A percentile compares a stretch with the other conserved stretches of the same genome.
These are phyloP conservation scores for Drosophila parthenogenetica DNA, from an alignment of 2,888 invertebrate species.

Conservation along the genomic window DNA sequence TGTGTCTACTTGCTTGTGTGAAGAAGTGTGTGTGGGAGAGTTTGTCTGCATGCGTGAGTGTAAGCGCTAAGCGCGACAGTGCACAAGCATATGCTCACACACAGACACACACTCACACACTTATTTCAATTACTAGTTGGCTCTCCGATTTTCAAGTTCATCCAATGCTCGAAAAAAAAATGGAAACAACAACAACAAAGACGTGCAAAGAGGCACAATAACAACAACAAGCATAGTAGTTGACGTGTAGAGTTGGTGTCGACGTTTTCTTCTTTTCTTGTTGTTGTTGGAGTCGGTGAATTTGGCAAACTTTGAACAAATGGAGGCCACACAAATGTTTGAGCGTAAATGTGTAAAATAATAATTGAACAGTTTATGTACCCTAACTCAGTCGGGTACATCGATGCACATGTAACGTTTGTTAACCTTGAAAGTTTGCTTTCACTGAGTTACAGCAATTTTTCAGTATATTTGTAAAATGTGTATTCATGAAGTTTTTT, in stretches of 20 bases:
- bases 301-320: constrained; percentile 28
- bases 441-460: constrained; percentile 13
- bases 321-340: constrained; percentile 43
- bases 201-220: constrained; percentile 7
- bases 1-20: background rate
- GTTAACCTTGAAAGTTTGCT: background rate
- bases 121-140: constrained; percentile 62
- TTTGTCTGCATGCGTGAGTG: constrained; percentile 19
- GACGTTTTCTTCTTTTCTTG: background rate
- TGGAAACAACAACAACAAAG: constrained; percentile 37
- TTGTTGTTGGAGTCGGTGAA: constrained; percentile 27
- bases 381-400: background rate
- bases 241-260: constrained; percentile 1
- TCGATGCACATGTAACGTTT: background rate
- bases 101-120: constrained; percentile 42
- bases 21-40: constrained; percentile 22
- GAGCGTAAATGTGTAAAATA: constrained; percentile 25
- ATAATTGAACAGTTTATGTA: constrained; percentile 18
- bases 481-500: background rate
- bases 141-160: constrained; percentile 80
- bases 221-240: constrained; percentile 13
- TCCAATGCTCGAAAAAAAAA: constrained; percentile 38
- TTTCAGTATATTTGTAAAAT: background rate
- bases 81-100: constrained; percentile 16
- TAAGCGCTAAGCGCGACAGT: constrained; percentile 22